Conservation (phyloP, 1,140 invertebrate genomes). For the Scaptomyza hsui region DNA sequence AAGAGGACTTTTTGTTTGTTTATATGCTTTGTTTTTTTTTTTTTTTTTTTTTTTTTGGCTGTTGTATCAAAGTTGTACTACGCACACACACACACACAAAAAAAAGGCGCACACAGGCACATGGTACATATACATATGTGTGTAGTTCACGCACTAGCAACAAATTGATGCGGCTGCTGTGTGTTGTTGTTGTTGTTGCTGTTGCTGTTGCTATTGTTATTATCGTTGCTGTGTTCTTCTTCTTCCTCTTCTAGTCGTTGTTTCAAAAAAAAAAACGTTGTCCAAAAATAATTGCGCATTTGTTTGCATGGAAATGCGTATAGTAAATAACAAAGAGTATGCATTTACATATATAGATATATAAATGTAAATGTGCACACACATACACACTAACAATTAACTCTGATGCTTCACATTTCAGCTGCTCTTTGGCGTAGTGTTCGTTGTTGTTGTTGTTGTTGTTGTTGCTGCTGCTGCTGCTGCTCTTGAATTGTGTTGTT, state of each 20-base stretch:
- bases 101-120: slow-evolving; percentile 17
- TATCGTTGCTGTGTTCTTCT: neutral
- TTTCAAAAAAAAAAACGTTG: slow-evolving; percentile 20
- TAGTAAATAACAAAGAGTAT: neutral
- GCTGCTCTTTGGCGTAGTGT: neutral
- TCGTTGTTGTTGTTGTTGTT: slow-evolving; percentile 9
- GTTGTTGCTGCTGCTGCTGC: slow-evolving; percentile 10
- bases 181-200: slow-evolving; percentile 16
- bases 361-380: slow-evolving; percentile 1
- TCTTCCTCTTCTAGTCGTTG: slow-evolving; percentile 1
- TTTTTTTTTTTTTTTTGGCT: slow-evolving; percentile 3
- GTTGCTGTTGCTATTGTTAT: slow-evolving; percentile 8
- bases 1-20: neutral
- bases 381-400: slow-evolving; percentile 9
- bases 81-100: slow-evolving; percentile 17
- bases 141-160: neutral
- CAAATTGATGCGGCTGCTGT: slow-evolving; percentile 15
- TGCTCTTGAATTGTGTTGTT: slow-evolving; percentile 6
- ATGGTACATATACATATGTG: neutral
- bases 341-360: slow-evolving; percentile 11
- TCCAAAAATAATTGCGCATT: slow-evolving; percentile 41
- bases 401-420: slow-evolving; percentile 29
- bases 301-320: neutral
- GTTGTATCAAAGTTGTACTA: slow-evolving; percentile 5
- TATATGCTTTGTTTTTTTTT: neutral